Evolutionary conservation across 1,140 invertebrate genomes (phyloP).

Genomic region (Ips typographus): DNA sequence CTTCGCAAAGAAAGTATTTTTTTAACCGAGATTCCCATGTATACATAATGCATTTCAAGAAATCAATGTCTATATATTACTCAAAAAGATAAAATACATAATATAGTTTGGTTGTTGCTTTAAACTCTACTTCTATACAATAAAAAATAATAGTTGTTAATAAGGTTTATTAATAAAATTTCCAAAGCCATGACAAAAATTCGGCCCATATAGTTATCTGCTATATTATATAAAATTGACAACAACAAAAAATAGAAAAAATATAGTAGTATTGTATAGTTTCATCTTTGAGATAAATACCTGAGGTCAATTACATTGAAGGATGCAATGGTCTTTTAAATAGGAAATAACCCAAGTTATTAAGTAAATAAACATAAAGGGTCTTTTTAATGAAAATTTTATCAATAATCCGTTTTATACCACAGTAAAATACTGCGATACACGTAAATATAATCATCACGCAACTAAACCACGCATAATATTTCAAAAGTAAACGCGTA

Average conservation of each 20-base stretch:
- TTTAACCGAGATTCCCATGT: too few relatives aligned
- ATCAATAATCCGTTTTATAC: slow-evolving; percentile 13
- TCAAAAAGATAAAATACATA: slow-evolving; percentile 25
- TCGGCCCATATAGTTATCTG: neutral
- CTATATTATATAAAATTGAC: neutral
- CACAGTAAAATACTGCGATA: slow-evolving; percentile 9
- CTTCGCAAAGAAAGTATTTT: too few relatives aligned
- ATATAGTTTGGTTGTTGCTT: slow-evolving; percentile 26
- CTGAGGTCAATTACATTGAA: neutral
- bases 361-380: neutral
- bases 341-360: neutral
- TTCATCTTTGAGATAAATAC: slow-evolving; percentile 5
- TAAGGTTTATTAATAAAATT: slow-evolving; percentile 16
- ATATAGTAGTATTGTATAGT: neutral
- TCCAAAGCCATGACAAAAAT: slow-evolving; percentile 6
- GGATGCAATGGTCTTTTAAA: neutral
- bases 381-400: slow-evolving; percentile 6
- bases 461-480: slow-evolving; percentile 12
- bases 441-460: slow-evolving; percentile 9
- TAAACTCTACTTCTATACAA: slow-evolving; percentile 16
- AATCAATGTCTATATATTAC: slow-evolving; percentile 13
- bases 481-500: too few relatives aligned
- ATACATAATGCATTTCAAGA: neutral
- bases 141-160: slow-evolving; percentile 4
- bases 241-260: neutral